Percentiles rank a stretch among this genome's conserved stretches.
Evolutionary conservation across 2,797 vertebrate genomes (phyloP).

Genomic region (Lagodon rhomboides): DNA sequence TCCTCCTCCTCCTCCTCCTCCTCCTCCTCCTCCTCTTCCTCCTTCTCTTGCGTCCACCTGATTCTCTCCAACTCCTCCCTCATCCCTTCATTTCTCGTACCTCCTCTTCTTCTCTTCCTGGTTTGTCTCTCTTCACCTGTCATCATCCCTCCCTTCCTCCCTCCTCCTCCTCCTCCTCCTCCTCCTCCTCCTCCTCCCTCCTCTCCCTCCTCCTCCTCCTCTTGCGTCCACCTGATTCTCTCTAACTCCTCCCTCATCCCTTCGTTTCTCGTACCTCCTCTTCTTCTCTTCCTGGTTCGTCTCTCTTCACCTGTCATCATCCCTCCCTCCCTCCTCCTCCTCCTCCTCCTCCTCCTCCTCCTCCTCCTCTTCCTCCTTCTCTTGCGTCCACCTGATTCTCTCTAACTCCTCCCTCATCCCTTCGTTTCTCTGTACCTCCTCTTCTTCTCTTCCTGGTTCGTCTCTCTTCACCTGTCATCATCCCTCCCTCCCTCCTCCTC

Average conservation of each 20-base stretch:
- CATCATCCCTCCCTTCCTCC: too few relatives aligned
- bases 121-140: background rate
- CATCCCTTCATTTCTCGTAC: background rate
- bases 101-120: background rate
- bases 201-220: background rate
- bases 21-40: background rate
- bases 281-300: background rate
- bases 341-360: background rate
- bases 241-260: background rate
- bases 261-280: background rate
- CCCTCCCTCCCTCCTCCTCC: background rate
- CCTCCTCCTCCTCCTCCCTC: too few relatives aligned
- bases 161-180: too few relatives aligned
- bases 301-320: background rate
- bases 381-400: too few relatives aligned
- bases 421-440: too few relatives aligned
- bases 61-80: background rate
- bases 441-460: background rate
- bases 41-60: background rate
- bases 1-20: too few relatives aligned
- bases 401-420: too few relatives aligned
- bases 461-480: background rate
- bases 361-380: too few relatives aligned
- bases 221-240: background rate
- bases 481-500: background rate